Conservation (phyloP, 1,140 invertebrate species). For the Nasonia longicornis region DNA sequence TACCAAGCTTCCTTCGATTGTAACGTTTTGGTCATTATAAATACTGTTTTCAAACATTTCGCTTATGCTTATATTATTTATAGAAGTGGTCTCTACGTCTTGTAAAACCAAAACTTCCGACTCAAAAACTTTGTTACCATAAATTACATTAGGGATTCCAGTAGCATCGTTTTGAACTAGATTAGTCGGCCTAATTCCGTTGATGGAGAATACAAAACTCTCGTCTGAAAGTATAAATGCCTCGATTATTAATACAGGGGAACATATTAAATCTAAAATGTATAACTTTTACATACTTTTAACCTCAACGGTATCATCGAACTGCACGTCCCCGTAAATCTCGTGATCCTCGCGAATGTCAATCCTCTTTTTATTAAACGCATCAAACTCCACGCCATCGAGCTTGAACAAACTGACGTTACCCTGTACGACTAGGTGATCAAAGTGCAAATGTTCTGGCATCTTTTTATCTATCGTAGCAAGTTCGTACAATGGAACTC, state of each 20-base stretch:
- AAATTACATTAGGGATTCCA: conserved; percentile 50
- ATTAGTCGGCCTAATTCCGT: conserved; percentile 51
- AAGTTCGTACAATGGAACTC: conserved; percentile 41
- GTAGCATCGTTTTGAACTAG: conserved; percentile 49
- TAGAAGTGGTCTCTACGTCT: conserved; percentile 39
- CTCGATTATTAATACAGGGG: background rate
- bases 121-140: conserved; percentile 53
- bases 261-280: background rate
- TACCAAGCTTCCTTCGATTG: conserved; percentile 58
- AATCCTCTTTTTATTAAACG: conserved; percentile 53
- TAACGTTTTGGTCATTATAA: conserved; percentile 50
- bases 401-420: conserved; percentile 50
- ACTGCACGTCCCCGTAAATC: conserved; percentile 52
- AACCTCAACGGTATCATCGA: conserved; percentile 52
- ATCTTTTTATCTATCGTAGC: conserved; percentile 44
- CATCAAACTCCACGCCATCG: conserved; percentile 54
- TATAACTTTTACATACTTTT: conserved; percentile 43
- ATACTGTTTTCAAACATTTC: conserved; percentile 49
- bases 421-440: conserved; percentile 48
- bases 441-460: conserved; percentile 51
- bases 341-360: conserved; percentile 52
- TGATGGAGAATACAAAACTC: conserved; percentile 44
- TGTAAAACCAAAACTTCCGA: conserved; percentile 50
- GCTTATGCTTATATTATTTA: conserved; percentile 52
- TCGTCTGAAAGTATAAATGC: background rate